Evolutionary conservation across 2,797 vertebrate genomes (phyloP), one percentile per base, ranked within the genome.

Genomic region (Sternarchorhynchus goeldii): DNA sequence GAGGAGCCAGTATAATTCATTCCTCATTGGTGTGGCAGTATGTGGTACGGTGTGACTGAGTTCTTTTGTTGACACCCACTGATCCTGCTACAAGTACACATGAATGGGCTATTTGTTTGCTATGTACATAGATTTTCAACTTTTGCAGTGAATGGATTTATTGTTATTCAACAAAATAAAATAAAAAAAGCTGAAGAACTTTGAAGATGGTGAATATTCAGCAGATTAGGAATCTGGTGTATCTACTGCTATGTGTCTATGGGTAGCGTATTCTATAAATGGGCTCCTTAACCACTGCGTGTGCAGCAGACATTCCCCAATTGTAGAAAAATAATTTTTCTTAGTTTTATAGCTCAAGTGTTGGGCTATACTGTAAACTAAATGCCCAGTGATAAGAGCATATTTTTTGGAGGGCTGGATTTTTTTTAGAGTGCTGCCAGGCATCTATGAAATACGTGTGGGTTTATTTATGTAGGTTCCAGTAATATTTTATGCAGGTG

Each of bases 1-100:
- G 66, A 75, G 25, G 20, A 69, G 56, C 14, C 21, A 1, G 39
- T 29, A 62, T 56, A 76, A 75, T 79, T 79, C 71, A 75, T 79
- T 67, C 73, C 29, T 76, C 41, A 32, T 21, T 78, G 59, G 65
- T 70, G 50, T 67, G 41, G 20, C 17, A 63, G 58, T 67, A 76
- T 53, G 6, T 41, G 29, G 39, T 32, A 25, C 74, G 16, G 20
- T 53, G 53, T 57, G n/a, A 67, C 41, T 36, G 25, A 77, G 57
- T 63, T 65, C 20, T 59, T 66, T 65, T 58, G 29, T 45, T 68
- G 21, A 81, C 60, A 12, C 53, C 50, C 63, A 58, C 74, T 76
- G 34, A 25, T 31, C 17, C 65, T 45, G 21, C 8, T 29, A 50
- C 65, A 29, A 25, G 21, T 18, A 21, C 12, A 29, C 12, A 50